A percentile compares a stretch with the other conserved stretches of the same genome.
phyloP scores from a whole-genome alignment of 2,888 invertebrate genomes.

The Melieria crassipennis region DNA sequence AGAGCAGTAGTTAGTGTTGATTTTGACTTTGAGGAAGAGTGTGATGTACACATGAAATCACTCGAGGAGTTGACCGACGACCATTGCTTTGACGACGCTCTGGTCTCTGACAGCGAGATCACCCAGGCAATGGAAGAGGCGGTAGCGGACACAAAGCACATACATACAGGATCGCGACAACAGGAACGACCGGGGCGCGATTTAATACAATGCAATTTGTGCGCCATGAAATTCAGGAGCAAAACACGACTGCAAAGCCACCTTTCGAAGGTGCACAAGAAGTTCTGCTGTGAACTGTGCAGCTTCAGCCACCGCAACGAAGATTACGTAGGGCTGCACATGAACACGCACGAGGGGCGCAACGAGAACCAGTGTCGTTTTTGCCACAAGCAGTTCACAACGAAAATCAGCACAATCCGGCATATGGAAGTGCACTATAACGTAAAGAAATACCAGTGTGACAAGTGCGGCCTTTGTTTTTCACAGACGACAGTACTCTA shows the following conservation, averaged over 20 bases:
- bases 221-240: slow-evolving; percentile 45
- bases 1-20: slow-evolving; percentile 42
- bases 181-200: slow-evolving; percentile 7
- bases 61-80: slow-evolving; percentile 44
- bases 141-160: slow-evolving; percentile 15
- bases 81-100: slow-evolving; percentile 42
- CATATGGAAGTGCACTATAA: slow-evolving; percentile 62
- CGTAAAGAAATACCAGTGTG: slow-evolving; percentile 62
- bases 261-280: slow-evolving; percentile 44
- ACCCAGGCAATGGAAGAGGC: slow-evolving; percentile 43
- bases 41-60: slow-evolving; percentile 40
- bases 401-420: slow-evolving; percentile 58
- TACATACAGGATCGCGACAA: neutral
- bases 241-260: slow-evolving; percentile 43
- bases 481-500: slow-evolving; percentile 59
- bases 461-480: slow-evolving; percentile 61
- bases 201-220: slow-evolving; percentile 43
- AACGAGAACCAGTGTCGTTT: slow-evolving; percentile 60
- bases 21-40: slow-evolving; percentile 45
- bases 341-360: slow-evolving; percentile 60
- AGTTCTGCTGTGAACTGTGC: slow-evolving; percentile 45
- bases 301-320: slow-evolving; percentile 51
- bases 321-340: slow-evolving; percentile 59
- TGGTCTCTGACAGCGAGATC: slow-evolving; percentile 46
- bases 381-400: slow-evolving; percentile 57